Conservation (phyloP, 2,797 vertebrate species). For the Huso huso region DNA sequence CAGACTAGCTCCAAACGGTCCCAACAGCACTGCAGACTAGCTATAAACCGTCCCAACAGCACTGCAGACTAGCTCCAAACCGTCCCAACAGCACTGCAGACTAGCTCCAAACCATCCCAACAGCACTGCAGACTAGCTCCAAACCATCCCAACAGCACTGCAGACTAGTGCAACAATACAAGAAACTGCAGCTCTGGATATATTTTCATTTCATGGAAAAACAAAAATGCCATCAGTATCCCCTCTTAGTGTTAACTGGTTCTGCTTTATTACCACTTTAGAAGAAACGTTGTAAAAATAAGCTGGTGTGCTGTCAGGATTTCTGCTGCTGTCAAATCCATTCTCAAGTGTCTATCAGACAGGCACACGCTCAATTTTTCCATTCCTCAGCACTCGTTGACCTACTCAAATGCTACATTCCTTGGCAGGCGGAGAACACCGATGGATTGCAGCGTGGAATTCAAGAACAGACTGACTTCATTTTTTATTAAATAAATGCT, state of each 20-base stretch:
- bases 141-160: no score
- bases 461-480: conserved; percentile 30
- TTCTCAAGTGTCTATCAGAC: conserved; percentile 21
- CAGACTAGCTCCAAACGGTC: no score
- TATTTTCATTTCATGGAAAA: neutral
- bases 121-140: no score
- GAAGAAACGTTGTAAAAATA: conserved; percentile 22
- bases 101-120: no score
- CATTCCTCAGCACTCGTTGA: conserved; percentile 21
- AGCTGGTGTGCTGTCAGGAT: conserved; percentile 22
- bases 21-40: no score
- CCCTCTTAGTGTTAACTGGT: conserved; percentile 10
- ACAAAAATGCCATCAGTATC: conserved; percentile 8
- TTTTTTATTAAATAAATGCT: conserved; percentile 16
- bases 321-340: conserved; percentile 17
- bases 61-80: no score
- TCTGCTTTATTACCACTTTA: conserved; percentile 12
- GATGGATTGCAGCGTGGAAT: conserved; percentile 62
- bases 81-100: no score
- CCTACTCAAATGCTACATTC: conserved; percentile 45
- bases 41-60: no score
- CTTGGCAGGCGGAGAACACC: conserved; percentile 49
- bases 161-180: no score
- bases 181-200: neutral
- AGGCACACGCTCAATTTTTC: conserved; percentile 35